A percentile compares a stretch with the other conserved stretches of the same genome.
Evolutionary conservation across 1,140 invertebrate genomes (phyloP).

Genomic region (Parapsyche elsis): DNA sequence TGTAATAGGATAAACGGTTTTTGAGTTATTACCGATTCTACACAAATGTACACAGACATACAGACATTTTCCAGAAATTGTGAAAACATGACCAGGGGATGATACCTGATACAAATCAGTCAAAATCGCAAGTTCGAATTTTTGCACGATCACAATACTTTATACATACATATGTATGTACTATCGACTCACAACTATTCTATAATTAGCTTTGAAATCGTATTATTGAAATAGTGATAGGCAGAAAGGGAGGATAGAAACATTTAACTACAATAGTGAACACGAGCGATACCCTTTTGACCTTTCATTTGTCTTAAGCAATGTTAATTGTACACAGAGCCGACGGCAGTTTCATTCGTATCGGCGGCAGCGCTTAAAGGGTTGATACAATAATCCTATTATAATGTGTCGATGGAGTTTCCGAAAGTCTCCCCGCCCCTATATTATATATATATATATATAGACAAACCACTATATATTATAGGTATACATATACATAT

Average conservation of each 20-base stretch:
- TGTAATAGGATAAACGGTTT: too few relatives aligned
- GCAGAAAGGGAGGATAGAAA: background rate
- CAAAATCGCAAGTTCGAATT: too few relatives aligned
- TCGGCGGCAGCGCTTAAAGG: conserved; percentile 15
- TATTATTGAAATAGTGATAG: background rate
- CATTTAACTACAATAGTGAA: background rate
- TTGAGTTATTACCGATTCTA: too few relatives aligned
- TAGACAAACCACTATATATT: too few relatives aligned
- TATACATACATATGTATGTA: too few relatives aligned
- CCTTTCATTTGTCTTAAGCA: conserved; percentile 22
- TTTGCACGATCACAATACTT: too few relatives aligned
- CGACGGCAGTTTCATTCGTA: conserved; percentile 7
- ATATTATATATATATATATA: background rate
- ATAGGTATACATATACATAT: background rate
- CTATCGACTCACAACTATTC: too few relatives aligned
- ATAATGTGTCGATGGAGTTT: conserved; percentile 52
- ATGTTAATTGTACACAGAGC: conserved; percentile 9
- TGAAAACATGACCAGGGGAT: too few relatives aligned
- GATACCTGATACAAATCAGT: too few relatives aligned
- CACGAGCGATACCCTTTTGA: conserved; percentile 25
- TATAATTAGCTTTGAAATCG: background rate
- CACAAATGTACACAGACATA: too few relatives aligned
- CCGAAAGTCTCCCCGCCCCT: background rate
- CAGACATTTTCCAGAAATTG: too few relatives aligned
- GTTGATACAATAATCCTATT: conserved; percentile 51